Percentiles rank a stretch among this genome's conserved stretches.
These are phyloP conservation scores for Leptarthrus brevirostris DNA, from an alignment of 2,888 invertebrate species.

Conservation along the genomic window DNA sequence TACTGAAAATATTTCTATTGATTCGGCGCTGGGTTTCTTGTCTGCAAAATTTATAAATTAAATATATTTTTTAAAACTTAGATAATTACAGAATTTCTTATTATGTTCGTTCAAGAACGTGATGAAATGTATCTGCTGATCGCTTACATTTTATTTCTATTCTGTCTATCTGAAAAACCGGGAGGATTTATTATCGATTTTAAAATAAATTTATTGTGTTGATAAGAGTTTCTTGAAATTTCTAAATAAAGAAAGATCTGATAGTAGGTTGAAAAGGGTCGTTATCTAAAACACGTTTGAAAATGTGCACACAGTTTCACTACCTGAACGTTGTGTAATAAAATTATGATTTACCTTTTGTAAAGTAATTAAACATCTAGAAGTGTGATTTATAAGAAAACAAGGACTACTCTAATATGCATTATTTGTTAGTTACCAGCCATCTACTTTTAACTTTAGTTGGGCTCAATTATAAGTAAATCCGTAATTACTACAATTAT, in stretches of 20 bases:
- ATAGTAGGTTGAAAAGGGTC: neutral
- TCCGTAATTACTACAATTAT: too few relatives aligned
- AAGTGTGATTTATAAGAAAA: too few relatives aligned
- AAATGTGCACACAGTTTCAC: too few relatives aligned
- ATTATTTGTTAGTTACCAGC: too few relatives aligned
- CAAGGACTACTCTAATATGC: too few relatives aligned
- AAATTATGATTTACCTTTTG: too few relatives aligned
- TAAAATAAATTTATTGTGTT: slow-evolving; percentile 6
- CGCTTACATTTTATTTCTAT: slow-evolving; percentile 37
- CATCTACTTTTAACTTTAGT: too few relatives aligned
- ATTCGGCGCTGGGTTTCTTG: slow-evolving; percentile 79
- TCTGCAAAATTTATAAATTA: slow-evolving; percentile 68
- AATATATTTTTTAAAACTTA: slow-evolving; percentile 37
- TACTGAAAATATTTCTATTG: slow-evolving; percentile 76
- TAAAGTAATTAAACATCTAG: too few relatives aligned
- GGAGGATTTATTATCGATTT: slow-evolving; percentile 27
- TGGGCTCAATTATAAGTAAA: too few relatives aligned
- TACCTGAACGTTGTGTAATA: too few relatives aligned
- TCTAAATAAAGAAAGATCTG: neutral
- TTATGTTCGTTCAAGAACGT: slow-evolving; percentile 8
- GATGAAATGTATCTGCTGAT: slow-evolving; percentile 32
- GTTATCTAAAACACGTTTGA: too few relatives aligned
- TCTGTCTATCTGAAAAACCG: slow-evolving; percentile 41
- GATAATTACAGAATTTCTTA: slow-evolving; percentile 6
- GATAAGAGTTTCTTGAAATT: neutral